Base-by-base conservation (phyloP, 2,797 vertebrate genomes). In the Chaunax sp. region DNA sequence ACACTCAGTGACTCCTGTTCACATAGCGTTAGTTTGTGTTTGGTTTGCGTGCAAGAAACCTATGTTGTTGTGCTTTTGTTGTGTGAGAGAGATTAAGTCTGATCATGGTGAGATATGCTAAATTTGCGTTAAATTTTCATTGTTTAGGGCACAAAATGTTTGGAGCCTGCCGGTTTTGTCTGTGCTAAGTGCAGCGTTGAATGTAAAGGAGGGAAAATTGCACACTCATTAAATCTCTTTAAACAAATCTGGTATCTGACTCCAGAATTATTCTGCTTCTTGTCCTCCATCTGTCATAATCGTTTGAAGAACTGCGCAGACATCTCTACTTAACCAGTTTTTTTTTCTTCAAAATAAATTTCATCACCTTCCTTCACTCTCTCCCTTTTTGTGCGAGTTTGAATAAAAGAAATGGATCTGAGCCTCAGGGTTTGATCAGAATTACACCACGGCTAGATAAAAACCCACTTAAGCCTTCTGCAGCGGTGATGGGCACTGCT, bases 1-100 rank as follows among this genome's bases (percentile, higher is more conserved):
- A 92, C 92, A 92, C 91, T 92, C 90, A 45, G 72, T 94, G 91
- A 75, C 84, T 93, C 88, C 84, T 83, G 81, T 85, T 90, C 87
- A 85, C 83, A 85, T 87, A 81, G 78, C 67, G 35, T 70, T 58
- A 56, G 75, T 70, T 86, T 79, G 81, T 64, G 44, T 71, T 61
- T 64, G 50, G 75, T 76, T 54, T 69, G 64, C 74, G 64, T 78
- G 56, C 12, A 20, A 60, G 52, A 74, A 74, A 77, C 63, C n/a
- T n/a, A n/a, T n/a, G n/a, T n/a, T n/a, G n/a, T n/a, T n/a, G n/a
- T n/a, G n/a, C n/a, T n/a, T 65, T 78, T 16, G 43, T 30, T 60
- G 26, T 59, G 58, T 25, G 40, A 54, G n/a, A 47, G 56, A 73
- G 73, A 86, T 84, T 83, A 77, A 71, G 71, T 56, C 19, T 59